Base-by-base conservation (phyloP, 2,888 invertebrate genomes). In the Tetranychus truncatus region DNA sequence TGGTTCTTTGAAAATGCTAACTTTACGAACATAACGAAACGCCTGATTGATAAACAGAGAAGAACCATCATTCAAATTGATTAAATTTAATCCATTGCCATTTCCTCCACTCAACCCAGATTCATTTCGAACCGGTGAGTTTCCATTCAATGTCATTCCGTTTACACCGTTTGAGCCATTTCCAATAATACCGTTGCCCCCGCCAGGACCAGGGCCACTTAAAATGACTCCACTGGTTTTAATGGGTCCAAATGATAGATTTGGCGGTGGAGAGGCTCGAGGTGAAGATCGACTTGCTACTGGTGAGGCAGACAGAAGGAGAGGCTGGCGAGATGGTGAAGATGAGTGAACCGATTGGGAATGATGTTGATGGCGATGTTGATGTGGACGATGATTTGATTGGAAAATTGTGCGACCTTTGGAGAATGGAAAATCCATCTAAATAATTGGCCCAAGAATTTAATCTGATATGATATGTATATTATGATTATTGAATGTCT, bases 1-100 rank as follows among this genome's bases (percentile, higher is more conserved):
- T 15, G 75, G 44, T 15, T 46, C 46, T 45, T 75, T 75, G 71
- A 75, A 71, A 4, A 75, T 55, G 24, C 66, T 9, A 6, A 75
- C 21, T 24, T 71, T 71, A 55, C 45, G 71, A 15, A 75, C 71
- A 18, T 15, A 45, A 46, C 69, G 55, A 55, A 15, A 15, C 15
- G 55, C 9, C 1, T 55, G 55, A 15, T 15, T 55, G 15, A 34
- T 34, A 34, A 34, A 34, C 34, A 34, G 34, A 5, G 34, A 34
- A 34, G 34, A 34, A 34, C 34, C 34, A 34, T 34, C 34, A 34
- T 34, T 34, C 34, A 34, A 34, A 34, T 34, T 34, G 34, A 34
- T 34, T 34, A 34, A 34, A 34, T 34, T 34, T 34, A 34, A 34
- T 34, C 34, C 34, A 5, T 34, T 34, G 5, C 34, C 34, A 34